phyloP scores from a whole-genome alignment of 2,888 invertebrate species.

The Germaria angustata region DNA sequence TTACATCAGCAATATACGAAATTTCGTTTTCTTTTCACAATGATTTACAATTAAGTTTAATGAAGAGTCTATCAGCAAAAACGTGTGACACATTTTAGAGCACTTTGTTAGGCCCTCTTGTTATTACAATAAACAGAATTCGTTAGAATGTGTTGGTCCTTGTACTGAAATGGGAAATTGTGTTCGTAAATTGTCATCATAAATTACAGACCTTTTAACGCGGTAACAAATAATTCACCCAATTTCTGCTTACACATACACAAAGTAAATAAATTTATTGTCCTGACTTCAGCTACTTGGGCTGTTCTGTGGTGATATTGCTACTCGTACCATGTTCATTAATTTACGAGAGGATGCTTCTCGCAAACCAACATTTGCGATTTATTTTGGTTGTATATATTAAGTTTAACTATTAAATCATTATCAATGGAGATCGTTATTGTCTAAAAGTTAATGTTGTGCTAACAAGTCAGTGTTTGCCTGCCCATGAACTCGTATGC shows the following conservation, averaged over 20 bases:
- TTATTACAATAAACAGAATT: not conserved
- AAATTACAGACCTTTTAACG: conserved; percentile 42
- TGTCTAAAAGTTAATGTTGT: conserved; percentile 50
- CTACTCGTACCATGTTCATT: not conserved
- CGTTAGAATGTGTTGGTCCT: not conserved
- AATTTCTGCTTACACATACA: conserved; percentile 5
- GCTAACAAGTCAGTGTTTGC: conserved; percentile 21
- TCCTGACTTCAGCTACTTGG: not conserved
- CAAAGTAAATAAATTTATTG: conserved; percentile 30
- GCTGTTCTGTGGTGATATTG: not conserved
- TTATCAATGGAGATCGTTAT: conserved; percentile 59
- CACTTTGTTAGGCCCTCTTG: not conserved
- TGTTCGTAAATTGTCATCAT: not conserved
- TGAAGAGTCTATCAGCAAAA: conserved; percentile 8
- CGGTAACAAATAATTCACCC: conserved; percentile 11
- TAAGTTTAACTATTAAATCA: conserved; percentile 51
- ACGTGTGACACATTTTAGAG: conserved; percentile 25
- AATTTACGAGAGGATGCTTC: not conserved
- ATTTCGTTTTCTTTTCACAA: too few species aligned
- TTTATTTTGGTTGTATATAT: conserved; percentile 4
- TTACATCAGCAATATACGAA: too few species aligned
- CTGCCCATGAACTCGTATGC: too few species aligned
- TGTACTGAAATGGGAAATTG: not conserved
- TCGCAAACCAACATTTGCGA: not conserved
- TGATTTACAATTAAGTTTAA: not conserved